Evolutionary conservation across 2,113 vertebrate genomes (phyloP), one percentile per base, ranked within the genome.

Genomic region (Naja naja): DNA sequence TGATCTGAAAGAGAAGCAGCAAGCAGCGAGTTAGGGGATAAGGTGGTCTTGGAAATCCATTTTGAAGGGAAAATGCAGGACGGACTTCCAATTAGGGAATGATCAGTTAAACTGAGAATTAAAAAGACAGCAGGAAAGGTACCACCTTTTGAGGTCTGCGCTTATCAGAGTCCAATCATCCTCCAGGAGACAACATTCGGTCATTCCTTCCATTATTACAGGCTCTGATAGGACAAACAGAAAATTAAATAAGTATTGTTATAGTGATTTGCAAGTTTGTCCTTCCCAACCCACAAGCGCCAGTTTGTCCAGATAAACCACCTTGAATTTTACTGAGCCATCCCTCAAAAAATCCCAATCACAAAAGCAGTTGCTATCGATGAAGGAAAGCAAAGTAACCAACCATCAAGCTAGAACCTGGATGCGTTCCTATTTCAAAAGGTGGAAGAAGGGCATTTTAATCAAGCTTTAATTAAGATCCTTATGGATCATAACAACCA

Each of bases 151-250:
- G 95, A 99, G 97, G 95, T 99, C 99, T 92, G 96, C 91, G 53
- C 99, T 99, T 93, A 99, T 96, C 1, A 98, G 98, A 0, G 99
- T 99, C 99, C 99, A 99, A 20, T 98, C 98, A 93, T 99, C 99
- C 85, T 97, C 97, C 88, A 99, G 96, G 95, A 99, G 98, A 95
- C 94, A 98, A 95, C 98, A 99, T 94, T 99, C 98, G 0, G 98
- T 92, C 27, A 98, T 98, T 85, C 99, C 99, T 95, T 99, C 99
- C 97, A 99, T 98, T 96, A 99, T 97, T 97, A 99, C 98, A 89
- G 99, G 99, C 95, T 99, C 99, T 99, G 96, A 43, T 97, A 96
- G 23, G 95, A 96, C 96, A 93, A 96, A 96, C 94, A 95, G 88
- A 58, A 3, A 94, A 95, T 91, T 95, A 23, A 30, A 47, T 3